These are phyloP conservation scores for Melitaea athalia DNA, from an alignment of 2,888 invertebrate species.

Conservation along the genomic window DNA sequence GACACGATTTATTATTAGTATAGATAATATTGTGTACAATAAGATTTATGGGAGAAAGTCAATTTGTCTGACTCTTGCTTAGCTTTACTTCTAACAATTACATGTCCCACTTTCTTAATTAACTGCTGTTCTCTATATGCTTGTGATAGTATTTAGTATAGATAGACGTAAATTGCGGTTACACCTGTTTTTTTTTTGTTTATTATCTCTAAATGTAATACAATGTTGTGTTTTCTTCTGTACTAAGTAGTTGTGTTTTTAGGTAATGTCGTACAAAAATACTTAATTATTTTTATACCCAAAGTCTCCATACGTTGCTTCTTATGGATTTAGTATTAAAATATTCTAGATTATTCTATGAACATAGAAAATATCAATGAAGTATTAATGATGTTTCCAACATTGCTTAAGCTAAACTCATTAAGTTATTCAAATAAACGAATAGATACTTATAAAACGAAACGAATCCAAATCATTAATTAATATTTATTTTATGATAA, in stretches of 20 bases:
- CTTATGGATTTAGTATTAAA: too few species aligned
- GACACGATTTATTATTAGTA: conserved; percentile 1
- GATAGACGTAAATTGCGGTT: too few species aligned
- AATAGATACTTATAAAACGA: neutral
- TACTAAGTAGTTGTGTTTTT: too few species aligned
- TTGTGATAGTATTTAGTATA: neutral
- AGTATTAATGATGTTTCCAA: neutral
- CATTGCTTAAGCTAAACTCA: neutral
- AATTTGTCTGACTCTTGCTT: conserved; percentile 15
- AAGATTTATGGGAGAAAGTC: conserved; percentile 22
- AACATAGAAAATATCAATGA: too few species aligned
- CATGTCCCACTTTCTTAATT: conserved; percentile 1
- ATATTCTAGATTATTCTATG: too few species aligned
- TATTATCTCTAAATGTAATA: too few species aligned
- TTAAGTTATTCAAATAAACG: neutral
- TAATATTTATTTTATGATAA: conserved; percentile 14
- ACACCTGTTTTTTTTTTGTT: too few species aligned
- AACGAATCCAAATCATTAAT: conserved; percentile 5
- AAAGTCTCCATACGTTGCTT: too few species aligned
- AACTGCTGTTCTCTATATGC: neutral
- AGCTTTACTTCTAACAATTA: neutral
- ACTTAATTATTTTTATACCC: too few species aligned
- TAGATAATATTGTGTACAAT: conserved; percentile 7
- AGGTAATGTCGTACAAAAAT: too few species aligned
- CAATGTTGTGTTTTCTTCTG: too few species aligned